Evolutionary conservation across 1,140 invertebrate species (phyloP), one percentile per base, ranked within the genome.

Genomic region (Drosophila subobscura): DNA sequence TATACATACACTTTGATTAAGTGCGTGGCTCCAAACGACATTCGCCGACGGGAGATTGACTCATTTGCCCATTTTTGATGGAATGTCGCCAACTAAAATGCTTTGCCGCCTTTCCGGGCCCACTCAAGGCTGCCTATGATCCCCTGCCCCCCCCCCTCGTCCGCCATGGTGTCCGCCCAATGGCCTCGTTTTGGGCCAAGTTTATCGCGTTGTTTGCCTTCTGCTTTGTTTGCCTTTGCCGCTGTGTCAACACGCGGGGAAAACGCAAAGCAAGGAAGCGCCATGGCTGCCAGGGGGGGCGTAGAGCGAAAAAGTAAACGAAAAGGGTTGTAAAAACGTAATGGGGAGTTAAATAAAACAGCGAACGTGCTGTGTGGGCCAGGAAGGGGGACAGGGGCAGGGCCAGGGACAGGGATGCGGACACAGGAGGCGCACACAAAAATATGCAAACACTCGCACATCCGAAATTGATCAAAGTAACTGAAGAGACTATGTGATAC

Each of bases 291-390:
- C 23, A 29, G 27, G 5, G 27, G 27, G 50, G 23, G 58, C 46
- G 41, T 37, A 37, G 25, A 33, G 29, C 29, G 16, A 27, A 29
- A 63, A 63, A 64, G 60, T 57, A 75, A 75, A 60, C 54, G 61
- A 77, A 85, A 86, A 86, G 77, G 74, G 70, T 77, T 86, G 81
- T 81, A 80, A 85, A 85, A 83, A 84, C 70, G 79, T 83, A 83
- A 83, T 83, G 79, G 79, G 74, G 79, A 83, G 74, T 83, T 84
- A 78, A 83, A 83, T 83, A 83, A 83, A 83, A 83, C 70, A 74
- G 74, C 68, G 70, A 77, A 81, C 79, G 79, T 81, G 79, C 73
- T 53, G 55, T 33, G 3, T 4, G 44, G 12, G 51, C 6, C 54
- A 40, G 33, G 25, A 5, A n/a, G 41, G 41, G 5, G 33, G 23